Evolutionary conservation across 2,113 vertebrate species (phyloP).

Genomic region (Bos javanicus): DNA sequence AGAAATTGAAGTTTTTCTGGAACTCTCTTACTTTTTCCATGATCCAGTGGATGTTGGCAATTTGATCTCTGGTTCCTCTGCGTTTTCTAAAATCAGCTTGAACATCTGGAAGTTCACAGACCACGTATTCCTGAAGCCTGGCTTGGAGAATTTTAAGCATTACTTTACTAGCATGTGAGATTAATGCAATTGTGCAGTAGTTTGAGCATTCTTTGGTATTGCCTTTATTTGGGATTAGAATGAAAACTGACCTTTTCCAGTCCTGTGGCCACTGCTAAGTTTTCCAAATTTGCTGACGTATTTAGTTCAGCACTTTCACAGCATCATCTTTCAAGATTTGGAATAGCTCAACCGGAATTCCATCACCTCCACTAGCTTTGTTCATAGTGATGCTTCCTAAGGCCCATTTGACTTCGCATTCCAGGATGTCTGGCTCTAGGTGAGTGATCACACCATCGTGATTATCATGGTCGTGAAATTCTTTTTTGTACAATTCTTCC

Average conservation of each 20-base stretch:
- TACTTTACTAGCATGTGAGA: not conserved
- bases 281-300: too few species aligned
- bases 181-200: not conserved
- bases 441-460: not conserved
- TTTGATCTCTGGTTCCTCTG: too few species aligned
- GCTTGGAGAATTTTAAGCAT: too few species aligned
- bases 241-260: too few species aligned
- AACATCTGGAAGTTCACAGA: too few species aligned
- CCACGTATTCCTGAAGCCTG: too few species aligned
- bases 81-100: too few species aligned
- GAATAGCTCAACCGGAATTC: not conserved
- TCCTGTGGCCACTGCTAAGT: too few species aligned
- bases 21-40: too few species aligned
- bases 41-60: too few species aligned
- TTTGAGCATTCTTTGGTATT: not conserved
- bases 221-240: too few species aligned
- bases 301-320: not conserved
- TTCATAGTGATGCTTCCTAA: not conserved
- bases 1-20: too few species aligned
- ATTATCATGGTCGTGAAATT: not conserved
- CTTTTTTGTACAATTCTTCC: not conserved
- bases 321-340: not conserved
- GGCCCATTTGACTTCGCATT: not conserved
- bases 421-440: not conserved
- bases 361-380: not conserved